Evolutionary conservation across 2,888 invertebrate species (phyloP).

Genomic region (Rhagophthalmus giganteus): DNA sequence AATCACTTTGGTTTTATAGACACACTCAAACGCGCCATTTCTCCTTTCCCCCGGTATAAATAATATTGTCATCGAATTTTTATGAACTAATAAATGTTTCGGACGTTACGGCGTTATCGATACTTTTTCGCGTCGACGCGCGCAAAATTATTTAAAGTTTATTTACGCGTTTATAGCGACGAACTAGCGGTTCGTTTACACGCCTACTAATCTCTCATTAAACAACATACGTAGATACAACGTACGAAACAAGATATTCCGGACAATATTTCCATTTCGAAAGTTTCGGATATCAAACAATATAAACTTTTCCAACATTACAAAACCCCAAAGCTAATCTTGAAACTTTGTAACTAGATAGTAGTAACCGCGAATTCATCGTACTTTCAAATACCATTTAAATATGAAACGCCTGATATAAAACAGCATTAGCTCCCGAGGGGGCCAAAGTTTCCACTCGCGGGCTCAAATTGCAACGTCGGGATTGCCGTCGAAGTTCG

Average conservation of each 20-base stretch:
- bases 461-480: conserved; percentile 20
- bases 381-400: conserved; percentile 38
- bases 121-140: conserved; percentile 14
- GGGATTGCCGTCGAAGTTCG: conserved; percentile 12
- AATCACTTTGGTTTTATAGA: conserved; percentile 40
- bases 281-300: conserved; percentile 16
- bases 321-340: conserved; percentile 33
- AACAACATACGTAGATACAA: too few species aligned
- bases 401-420: conserved; percentile 40
- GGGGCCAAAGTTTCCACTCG: conserved; percentile 26
- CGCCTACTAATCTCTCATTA: too few species aligned
- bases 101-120: conserved; percentile 19
- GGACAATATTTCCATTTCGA: conserved; percentile 15
- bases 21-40: conserved; percentile 27
- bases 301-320: conserved; percentile 17
- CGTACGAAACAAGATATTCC: conserved; percentile 6
- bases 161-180: too few species aligned
- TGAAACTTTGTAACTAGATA: conserved; percentile 37
- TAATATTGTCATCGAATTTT: conserved; percentile 29
- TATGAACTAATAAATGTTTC: conserved; percentile 30
- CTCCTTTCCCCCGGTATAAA: conserved; percentile 22
- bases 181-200: too few species aligned
- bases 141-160: too few species aligned
- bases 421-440: conserved; percentile 36
- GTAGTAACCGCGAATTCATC: conserved; percentile 37